Evolutionary conservation across 2,888 invertebrate species (phyloP).

Genomic region (Tenthredo scrophulariae): DNA sequence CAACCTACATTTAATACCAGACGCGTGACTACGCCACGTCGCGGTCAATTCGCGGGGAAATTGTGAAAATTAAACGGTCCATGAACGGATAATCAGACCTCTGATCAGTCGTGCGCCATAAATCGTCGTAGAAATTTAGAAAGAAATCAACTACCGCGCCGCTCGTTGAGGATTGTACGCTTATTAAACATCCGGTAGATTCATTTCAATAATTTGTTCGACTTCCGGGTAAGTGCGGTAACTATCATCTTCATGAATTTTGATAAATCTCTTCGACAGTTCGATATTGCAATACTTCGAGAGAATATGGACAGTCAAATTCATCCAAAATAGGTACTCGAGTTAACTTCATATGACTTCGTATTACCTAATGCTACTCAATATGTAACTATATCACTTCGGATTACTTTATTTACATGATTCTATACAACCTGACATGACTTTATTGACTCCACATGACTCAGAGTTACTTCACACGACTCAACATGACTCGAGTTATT

Average conservation of each 20-base stretch:
- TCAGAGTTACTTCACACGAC: too few relatives aligned
- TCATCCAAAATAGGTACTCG: not conserved
- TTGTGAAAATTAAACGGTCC: slow-evolving; percentile 46
- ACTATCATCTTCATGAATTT: not conserved
- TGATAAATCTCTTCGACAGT: not conserved
- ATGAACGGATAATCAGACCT: slow-evolving; percentile 4
- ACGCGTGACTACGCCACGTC: slow-evolving; percentile 16
- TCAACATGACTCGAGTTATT: too few relatives aligned
- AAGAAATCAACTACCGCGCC: not conserved
- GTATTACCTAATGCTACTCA: not conserved
- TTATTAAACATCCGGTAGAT: slow-evolving; percentile 5
- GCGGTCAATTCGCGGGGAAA: not conserved
- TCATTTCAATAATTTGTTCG: not conserved
- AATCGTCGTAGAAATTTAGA: slow-evolving; percentile 6
- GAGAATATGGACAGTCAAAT: not conserved
- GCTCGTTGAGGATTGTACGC: not conserved
- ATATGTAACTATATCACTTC: not conserved
- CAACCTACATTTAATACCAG: slow-evolving; percentile 6
- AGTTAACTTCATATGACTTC: not conserved
- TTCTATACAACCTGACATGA: not conserved
- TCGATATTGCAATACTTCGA: not conserved
- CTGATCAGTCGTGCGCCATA: not conserved
- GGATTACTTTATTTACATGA: not conserved
- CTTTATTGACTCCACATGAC: too few relatives aligned
- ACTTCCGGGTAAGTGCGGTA: not conserved